Conservation (phyloP, 2,113 vertebrate species). For the Muntiacus reevesi region DNA sequence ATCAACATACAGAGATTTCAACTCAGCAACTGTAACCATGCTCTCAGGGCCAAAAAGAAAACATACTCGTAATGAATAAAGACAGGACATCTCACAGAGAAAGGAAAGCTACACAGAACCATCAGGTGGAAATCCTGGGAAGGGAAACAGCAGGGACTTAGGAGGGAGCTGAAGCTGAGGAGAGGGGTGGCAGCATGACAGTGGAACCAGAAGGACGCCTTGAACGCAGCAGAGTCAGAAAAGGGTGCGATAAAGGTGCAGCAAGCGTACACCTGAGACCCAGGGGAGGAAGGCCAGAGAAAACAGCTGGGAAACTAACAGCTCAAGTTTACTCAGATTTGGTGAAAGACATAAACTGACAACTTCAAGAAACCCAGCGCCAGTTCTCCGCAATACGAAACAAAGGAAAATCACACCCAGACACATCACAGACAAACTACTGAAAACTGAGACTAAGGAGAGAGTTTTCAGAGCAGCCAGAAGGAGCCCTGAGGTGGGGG, state of each 20-base stretch:
- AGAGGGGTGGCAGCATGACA: neutral
- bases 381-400: neutral
- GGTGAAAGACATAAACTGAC: neutral
- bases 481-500: neutral
- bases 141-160: neutral
- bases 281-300: neutral
- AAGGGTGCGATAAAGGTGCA: neutral
- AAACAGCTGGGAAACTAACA: neutral
- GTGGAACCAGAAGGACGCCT: neutral
- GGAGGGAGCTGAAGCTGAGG: neutral
- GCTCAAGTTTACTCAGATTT: neutral
- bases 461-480: neutral
- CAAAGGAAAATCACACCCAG: neutral
- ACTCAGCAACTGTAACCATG: neutral
- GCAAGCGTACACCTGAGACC: accelerated
- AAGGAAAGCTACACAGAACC: neutral
- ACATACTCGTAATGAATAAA: neutral
- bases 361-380: neutral
- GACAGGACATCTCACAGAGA: neutral
- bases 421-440: neutral
- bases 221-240: neutral
- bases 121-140: neutral
- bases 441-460: neutral
- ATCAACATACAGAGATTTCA: neutral
- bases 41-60: neutral